Evolutionary conservation across 1,140 invertebrate species (phyloP).

Genomic region (Ditylenchus dipsaci): DNA sequence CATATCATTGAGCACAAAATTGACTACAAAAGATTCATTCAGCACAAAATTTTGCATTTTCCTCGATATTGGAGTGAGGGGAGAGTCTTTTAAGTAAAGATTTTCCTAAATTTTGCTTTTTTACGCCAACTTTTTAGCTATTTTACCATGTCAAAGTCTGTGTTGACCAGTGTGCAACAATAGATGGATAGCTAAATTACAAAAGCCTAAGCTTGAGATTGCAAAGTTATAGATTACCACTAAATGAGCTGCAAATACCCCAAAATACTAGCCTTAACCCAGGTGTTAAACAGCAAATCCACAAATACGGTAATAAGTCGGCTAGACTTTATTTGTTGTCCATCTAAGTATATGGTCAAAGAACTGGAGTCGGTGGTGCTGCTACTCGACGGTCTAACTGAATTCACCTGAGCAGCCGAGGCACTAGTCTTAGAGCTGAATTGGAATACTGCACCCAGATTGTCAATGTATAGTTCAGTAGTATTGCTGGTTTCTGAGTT

Average conservation of each 20-base stretch:
- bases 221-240: neutral
- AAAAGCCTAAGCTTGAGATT: constrained; percentile 6
- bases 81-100: constrained; percentile 47
- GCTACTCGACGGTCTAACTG: too few species aligned
- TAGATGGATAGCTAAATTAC: constrained; percentile 32
- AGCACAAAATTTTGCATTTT: constrained; percentile 54
- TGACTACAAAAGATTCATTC: constrained; percentile 49
- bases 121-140: neutral
- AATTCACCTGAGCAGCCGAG: too few species aligned
- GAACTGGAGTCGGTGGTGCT: too few species aligned
- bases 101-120: constrained; percentile 18
- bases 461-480: neutral
- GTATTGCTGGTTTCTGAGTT: too few species aligned
- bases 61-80: constrained; percentile 47
- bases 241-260: constrained; percentile 20
- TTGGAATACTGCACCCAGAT: neutral
- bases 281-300: constrained; percentile 1
- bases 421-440: too few species aligned
- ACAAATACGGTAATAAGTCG: neutral
- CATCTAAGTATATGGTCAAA: too few species aligned
- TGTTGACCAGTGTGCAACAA: constrained; percentile 51
- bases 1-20: constrained; percentile 48
- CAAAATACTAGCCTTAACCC: constrained; percentile 6
- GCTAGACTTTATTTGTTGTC: too few species aligned
- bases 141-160: constrained; percentile 51